Evolutionary conservation across 1,140 invertebrate genomes (phyloP).

Genomic region (Lamellibrachia luymesi): DNA sequence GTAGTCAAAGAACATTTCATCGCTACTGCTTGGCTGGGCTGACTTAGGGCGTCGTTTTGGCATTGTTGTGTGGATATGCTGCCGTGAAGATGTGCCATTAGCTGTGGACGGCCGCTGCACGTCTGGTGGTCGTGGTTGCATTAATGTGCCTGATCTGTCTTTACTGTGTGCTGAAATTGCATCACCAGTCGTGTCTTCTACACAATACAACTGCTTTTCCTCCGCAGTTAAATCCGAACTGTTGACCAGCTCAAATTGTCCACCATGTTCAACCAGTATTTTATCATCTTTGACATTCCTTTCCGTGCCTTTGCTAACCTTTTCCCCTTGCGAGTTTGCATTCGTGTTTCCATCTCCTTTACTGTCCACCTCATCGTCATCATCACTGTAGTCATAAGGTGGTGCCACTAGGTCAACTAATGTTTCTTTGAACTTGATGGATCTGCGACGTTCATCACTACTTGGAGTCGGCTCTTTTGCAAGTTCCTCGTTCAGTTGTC

Average conservation of each 20-base stretch:
- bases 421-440: slow-evolving; percentile 12
- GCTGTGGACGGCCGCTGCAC: not conserved
- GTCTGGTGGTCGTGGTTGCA: not conserved
- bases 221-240: not conserved
- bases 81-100: not conserved
- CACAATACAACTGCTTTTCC: not conserved
- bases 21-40: not conserved
- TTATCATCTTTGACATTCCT: not conserved
- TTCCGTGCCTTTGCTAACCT: not conserved
- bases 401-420: slow-evolving; percentile 9
- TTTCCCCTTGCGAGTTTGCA: not conserved
- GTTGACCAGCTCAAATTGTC: slow-evolving; percentile 7
- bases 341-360: not conserved
- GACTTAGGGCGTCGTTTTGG: not conserved
- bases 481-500: slow-evolving; percentile 12
- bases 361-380: not conserved
- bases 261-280: not conserved
- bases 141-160: not conserved
- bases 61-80: not conserved
- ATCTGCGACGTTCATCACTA: not conserved
- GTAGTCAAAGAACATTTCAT: not conserved
- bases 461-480: slow-evolving; percentile 7
- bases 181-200: not conserved
- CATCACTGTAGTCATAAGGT: not conserved
- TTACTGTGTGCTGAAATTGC: not conserved